Conservation (phyloP, 2,113 vertebrate species). For the Puma concolor region DNA sequence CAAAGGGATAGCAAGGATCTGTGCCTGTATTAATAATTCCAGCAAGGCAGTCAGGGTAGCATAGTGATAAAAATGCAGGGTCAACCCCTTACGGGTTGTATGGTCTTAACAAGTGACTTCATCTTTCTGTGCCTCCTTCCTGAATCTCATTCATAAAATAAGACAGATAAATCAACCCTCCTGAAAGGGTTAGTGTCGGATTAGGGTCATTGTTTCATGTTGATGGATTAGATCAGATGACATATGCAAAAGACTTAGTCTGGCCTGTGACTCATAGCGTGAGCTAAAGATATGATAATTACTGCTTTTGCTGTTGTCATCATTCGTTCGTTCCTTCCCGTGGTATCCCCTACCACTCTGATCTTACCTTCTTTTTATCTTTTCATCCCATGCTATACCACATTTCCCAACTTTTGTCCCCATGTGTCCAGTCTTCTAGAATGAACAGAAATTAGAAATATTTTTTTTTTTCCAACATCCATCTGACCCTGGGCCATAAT, state of each 20-base stretch:
- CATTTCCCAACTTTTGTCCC: background rate
- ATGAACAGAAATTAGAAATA: background rate
- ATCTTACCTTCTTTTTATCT: background rate
- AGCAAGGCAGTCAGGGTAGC: background rate
- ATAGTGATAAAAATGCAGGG: no score
- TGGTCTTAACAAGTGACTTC: background rate
- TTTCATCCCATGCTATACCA: background rate
- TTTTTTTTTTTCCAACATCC: background rate
- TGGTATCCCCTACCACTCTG: background rate
- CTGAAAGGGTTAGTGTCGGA: background rate
- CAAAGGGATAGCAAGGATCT: background rate
- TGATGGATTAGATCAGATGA: background rate
- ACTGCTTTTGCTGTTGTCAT: accelerated
- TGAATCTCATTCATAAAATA: background rate
- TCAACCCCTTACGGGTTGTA: background rate
- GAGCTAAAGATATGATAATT: background rate
- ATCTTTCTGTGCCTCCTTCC: background rate
- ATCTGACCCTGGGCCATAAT: background rate
- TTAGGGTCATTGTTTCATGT: background rate
- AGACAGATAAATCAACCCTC: background rate
- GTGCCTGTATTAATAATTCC: background rate
- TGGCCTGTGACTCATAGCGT: background rate
- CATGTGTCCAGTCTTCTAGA: background rate
- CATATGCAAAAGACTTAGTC: background rate
- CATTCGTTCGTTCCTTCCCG: no score